Conservation (phyloP, 2,888 invertebrate genomes). For the Spialia ferax region DNA sequence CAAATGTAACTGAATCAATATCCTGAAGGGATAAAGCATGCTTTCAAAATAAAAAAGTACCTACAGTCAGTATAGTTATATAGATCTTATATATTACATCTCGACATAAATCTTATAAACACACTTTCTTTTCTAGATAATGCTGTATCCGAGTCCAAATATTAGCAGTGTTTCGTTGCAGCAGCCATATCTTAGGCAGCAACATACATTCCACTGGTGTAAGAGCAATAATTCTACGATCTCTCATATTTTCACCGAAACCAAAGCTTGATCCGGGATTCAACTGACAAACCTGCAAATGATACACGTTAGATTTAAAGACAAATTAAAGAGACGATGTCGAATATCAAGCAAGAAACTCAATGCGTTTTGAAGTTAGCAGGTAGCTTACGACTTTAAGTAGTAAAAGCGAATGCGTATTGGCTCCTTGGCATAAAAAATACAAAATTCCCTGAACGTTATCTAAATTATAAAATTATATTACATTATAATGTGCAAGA, state of each 20-base stretch:
- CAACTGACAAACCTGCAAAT: slow-evolving; percentile 84
- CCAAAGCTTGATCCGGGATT: slow-evolving; percentile 89
- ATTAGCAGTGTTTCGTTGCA: slow-evolving; percentile 88
- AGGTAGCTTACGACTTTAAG: too few species aligned
- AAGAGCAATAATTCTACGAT: slow-evolving; percentile 89
- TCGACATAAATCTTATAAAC: neutral
- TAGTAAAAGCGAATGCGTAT: too few species aligned
- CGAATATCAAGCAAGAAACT: neutral
- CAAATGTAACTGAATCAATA: neutral
- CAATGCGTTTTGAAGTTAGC: too few species aligned
- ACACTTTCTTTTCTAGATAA: slow-evolving; percentile 85
- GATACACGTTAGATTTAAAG: neutral
- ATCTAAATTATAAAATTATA: too few species aligned
- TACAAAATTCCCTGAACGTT: too few species aligned
- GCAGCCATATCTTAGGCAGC: slow-evolving; percentile 90
- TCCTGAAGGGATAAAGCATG: neutral
- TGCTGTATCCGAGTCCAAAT: slow-evolving; percentile 88
- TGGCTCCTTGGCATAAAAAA: too few species aligned
- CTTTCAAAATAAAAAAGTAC: neutral
- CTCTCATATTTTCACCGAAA: slow-evolving; percentile 89
- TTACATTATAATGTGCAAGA: slow-evolving; percentile 19
- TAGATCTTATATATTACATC: too few species aligned
- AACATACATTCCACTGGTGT: slow-evolving; percentile 89
- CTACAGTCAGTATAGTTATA: too few species aligned
- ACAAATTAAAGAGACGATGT: neutral